Evolutionary conservation across 2,888 invertebrate species (phyloP).

Genomic region (Oscheius myriophilus): DNA sequence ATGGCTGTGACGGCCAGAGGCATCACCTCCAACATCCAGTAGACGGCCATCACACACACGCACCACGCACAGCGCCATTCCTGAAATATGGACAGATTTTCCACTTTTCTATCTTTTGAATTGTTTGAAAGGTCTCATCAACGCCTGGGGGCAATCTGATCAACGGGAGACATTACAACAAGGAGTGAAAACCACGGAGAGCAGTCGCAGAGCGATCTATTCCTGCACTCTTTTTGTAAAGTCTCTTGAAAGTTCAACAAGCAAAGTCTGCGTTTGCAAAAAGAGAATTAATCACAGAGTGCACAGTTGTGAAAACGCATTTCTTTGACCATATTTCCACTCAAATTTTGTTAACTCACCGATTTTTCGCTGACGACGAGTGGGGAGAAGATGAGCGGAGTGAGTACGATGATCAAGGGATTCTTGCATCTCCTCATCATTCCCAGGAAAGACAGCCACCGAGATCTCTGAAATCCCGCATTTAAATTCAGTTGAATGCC

Average conservation of each 20-base stretch:
- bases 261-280: too few species aligned
- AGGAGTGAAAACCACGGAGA: too few species aligned
- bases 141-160: not conserved
- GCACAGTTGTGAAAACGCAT: too few species aligned
- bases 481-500: not conserved
- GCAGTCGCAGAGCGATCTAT: too few species aligned
- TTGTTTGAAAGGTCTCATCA: too few species aligned
- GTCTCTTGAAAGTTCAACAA: too few species aligned
- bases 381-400: constrained; percentile 48
- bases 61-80: constrained; percentile 64
- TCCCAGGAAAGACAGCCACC: constrained; percentile 15
- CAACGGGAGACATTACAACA: not conserved
- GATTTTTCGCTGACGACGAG: constrained; percentile 34
- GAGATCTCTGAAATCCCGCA: constrained; percentile 25
- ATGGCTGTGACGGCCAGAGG: constrained; percentile 65
- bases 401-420: constrained; percentile 43
- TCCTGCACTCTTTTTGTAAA: too few species aligned
- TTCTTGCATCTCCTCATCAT: constrained; percentile 26
- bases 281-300: too few species aligned
- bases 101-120: too few species aligned
- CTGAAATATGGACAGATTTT: constrained; percentile 37
- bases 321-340: too few species aligned
- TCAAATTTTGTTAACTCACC: too few species aligned
- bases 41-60: constrained; percentile 63
- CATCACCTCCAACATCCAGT: constrained; percentile 69